Evolutionary conservation across 2,888 invertebrate species (phyloP).

Genomic region (Pseudococcus viburni): DNA sequence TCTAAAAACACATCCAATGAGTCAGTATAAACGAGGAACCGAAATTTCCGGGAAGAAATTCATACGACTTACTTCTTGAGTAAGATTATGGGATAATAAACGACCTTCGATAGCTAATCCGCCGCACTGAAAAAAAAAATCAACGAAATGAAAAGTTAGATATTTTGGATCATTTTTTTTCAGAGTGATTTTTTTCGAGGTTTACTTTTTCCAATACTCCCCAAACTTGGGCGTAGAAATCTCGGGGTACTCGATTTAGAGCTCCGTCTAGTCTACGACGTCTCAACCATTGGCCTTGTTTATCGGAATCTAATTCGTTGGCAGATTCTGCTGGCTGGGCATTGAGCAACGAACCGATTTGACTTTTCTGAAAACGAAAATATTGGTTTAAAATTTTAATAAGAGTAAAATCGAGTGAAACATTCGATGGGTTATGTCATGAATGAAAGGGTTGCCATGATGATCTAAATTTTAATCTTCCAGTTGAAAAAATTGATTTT

Average conservation of each 20-base stretch:
- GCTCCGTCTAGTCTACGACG: conserved; percentile 95
- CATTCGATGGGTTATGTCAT: not conserved
- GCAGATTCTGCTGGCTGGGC: conserved; percentile 72
- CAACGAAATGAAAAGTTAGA: not conserved
- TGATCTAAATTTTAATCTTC: not conserved
- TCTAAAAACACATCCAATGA: conserved; percentile 73
- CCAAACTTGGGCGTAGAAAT: conserved; percentile 97
- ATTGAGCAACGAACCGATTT: conserved; percentile 74
- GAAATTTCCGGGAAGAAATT: not conserved
- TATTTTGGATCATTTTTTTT: not conserved
- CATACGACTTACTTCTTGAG: conserved; percentile 80
- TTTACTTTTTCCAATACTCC: conserved; percentile 86
- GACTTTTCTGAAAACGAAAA: conserved; percentile 72
- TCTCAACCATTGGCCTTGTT: conserved; percentile 97
- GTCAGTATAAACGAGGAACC: not conserved
- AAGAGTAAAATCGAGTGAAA: not conserved
- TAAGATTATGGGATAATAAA: conserved; percentile 90
- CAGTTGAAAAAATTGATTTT: no score
- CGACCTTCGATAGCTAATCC: conserved; percentile 94
- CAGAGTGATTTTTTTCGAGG: no score
- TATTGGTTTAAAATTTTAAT: not conserved
- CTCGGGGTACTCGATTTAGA: conserved; percentile 94
- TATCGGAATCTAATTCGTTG: conserved; percentile 75
- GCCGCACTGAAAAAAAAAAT: conserved; percentile 80
- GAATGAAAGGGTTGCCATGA: not conserved